These are phyloP conservation scores for Tetragonula carbonaria DNA, from an alignment of 2,888 invertebrate genomes.

Conservation along the genomic window DNA sequence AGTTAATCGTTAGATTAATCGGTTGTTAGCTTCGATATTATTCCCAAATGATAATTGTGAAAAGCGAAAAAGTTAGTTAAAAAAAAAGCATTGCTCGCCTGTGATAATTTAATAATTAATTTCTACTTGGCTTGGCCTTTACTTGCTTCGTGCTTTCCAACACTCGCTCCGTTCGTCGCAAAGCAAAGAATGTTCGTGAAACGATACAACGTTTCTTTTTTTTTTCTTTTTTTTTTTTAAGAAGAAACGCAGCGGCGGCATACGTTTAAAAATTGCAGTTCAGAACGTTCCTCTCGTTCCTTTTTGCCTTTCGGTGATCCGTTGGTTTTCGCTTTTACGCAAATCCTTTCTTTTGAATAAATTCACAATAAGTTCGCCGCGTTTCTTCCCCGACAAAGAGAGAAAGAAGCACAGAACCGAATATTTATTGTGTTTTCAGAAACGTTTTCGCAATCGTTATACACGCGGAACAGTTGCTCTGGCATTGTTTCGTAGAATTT, in stretches of 20 bases:
- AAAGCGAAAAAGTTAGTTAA: slow-evolving; percentile 25
- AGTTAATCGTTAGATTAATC: slow-evolving; percentile 13
- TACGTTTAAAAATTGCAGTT: background rate
- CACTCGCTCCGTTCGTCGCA: background rate
- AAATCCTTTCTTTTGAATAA: background rate
- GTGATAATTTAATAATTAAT: background rate
- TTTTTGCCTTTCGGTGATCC: background rate
- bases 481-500: too few species aligned
- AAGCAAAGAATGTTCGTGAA: background rate
- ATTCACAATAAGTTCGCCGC: background rate
- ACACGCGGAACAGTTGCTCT: too few species aligned
- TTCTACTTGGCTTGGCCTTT: background rate
- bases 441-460: background rate
- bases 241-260: too few species aligned
- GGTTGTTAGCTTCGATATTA: slow-evolving; percentile 54
- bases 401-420: background rate
- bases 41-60: slow-evolving; percentile 41
- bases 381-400: background rate
- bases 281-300: background rate
- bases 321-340: background rate
- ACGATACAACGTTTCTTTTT: background rate
- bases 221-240: too few species aligned
- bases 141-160: background rate
- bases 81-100: slow-evolving; percentile 7
- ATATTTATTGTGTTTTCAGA: background rate